Conservation (phyloP, 2,888 invertebrate genomes). For the Apamea epomidion region DNA sequence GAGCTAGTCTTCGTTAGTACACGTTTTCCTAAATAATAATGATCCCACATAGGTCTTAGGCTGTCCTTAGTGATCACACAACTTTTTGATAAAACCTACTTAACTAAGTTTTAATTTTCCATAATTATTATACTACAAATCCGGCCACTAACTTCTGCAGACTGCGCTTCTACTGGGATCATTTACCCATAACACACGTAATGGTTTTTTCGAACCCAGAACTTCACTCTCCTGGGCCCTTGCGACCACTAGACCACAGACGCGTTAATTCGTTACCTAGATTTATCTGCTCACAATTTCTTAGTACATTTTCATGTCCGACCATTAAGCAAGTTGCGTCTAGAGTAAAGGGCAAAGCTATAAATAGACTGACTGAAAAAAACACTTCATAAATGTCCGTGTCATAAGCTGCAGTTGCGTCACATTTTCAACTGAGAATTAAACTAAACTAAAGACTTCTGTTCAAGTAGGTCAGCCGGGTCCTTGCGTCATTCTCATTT, state of each 20-base stretch:
- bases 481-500: constrained; percentile 19
- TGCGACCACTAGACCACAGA: not conserved
- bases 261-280: not conserved
- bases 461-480: constrained; percentile 5
- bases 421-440: constrained; percentile 20
- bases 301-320: not conserved
- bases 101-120: not conserved
- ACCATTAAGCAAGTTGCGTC: not conserved
- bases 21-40: not conserved
- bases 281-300: not conserved
- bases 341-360: constrained; percentile 7
- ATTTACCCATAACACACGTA: not conserved
- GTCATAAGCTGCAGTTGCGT: constrained; percentile 9
- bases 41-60: not conserved
- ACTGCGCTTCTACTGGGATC: not conserved
- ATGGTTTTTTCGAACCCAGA: not conserved
- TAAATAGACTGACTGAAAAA: not conserved
- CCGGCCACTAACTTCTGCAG: too few species aligned
- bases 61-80: not conserved
- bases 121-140: not conserved
- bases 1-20: too few species aligned
- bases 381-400: not conserved
- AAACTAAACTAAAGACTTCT: constrained; percentile 1
- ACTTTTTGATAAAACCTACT: not conserved
- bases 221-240: not conserved